Conservation (phyloP, 1,140 invertebrate genomes). For the Drosophila sproati region DNA sequence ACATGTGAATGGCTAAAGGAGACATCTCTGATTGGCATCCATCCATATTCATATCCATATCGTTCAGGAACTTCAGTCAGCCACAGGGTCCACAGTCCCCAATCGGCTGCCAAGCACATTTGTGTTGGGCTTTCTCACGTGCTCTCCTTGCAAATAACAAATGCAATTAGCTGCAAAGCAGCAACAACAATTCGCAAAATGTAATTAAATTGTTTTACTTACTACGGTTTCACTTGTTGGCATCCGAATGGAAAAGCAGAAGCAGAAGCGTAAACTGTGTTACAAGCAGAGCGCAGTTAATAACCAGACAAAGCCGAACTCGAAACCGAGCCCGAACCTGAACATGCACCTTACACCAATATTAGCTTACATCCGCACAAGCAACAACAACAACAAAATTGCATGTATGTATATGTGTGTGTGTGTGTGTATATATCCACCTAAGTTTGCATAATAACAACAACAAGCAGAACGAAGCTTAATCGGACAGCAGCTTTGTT, state of each 20-base stretch:
- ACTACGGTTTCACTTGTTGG: constrained; percentile 73
- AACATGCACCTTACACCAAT: constrained; percentile 14
- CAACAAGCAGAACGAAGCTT: constrained; percentile 25
- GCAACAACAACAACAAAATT: constrained; percentile 31
- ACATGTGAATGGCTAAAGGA: too few relatives aligned
- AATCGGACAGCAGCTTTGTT: constrained; percentile 18
- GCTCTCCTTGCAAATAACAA: constrained; percentile 35
- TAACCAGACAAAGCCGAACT: constrained; percentile 15
- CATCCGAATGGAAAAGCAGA: constrained; percentile 36
- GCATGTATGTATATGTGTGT: background rate
- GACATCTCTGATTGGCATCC: too few relatives aligned
- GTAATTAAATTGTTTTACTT: constrained; percentile 81
- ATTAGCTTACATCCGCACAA: constrained; percentile 15
- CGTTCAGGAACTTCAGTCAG: background rate
- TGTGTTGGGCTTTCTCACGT: background rate
- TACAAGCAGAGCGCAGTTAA: constrained; percentile 52
- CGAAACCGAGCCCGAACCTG: constrained; percentile 24
- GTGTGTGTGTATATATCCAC: background rate
- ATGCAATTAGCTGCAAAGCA: constrained; percentile 62
- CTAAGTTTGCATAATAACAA: constrained; percentile 9
- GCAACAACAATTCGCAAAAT: constrained; percentile 56
- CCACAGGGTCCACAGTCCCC: background rate
- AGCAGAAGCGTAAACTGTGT: constrained; percentile 49
- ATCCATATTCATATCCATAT: background rate
- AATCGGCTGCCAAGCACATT: background rate